phyloP scores from a whole-genome alignment of 2,888 invertebrate genomes.

The Drosophila pseudotalamancana region DNA sequence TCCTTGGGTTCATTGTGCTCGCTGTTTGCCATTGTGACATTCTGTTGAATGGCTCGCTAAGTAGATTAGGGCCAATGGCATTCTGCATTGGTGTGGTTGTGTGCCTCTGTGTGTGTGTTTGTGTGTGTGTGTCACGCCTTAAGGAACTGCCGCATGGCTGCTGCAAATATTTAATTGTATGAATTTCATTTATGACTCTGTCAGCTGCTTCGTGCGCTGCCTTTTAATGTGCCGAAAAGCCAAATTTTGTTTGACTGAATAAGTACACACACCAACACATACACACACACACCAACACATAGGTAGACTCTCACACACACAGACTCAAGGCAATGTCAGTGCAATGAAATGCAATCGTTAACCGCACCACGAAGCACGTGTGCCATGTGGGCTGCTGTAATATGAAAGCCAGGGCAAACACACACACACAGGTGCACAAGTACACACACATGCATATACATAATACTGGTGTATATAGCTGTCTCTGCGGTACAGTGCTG shows the following conservation, averaged over 20 bases:
- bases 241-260: conserved; percentile 66
- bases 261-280: conserved; percentile 23
- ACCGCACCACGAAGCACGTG: conserved; percentile 57
- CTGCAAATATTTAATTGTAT: conserved; percentile 63
- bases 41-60: conserved; percentile 55
- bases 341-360: conserved; percentile 59
- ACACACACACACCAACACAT: not conserved
- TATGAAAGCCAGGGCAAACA: conserved; percentile 49
- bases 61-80: conserved; percentile 74
- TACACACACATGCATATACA: not conserved
- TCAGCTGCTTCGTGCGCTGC: conserved; percentile 23
- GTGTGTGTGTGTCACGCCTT: conserved; percentile 6
- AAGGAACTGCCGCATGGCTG: conserved; percentile 21
- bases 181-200: conserved; percentile 54
- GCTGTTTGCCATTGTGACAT: conserved; percentile 54
- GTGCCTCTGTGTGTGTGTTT: not conserved
- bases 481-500: not conserved
- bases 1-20: conserved; percentile 54
- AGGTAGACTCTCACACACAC: not conserved
- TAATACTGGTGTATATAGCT: not conserved
- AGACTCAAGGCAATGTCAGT: conserved; percentile 14
- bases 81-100: not conserved
- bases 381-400: conserved; percentile 45
- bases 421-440: not conserved
- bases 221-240: conserved; percentile 59